A percentile compares a stretch with the other conserved stretches of the same genome.
Evolutionary conservation across 2,113 vertebrate species (phyloP).

Genomic region (Heloderma charlesbogerti): DNA sequence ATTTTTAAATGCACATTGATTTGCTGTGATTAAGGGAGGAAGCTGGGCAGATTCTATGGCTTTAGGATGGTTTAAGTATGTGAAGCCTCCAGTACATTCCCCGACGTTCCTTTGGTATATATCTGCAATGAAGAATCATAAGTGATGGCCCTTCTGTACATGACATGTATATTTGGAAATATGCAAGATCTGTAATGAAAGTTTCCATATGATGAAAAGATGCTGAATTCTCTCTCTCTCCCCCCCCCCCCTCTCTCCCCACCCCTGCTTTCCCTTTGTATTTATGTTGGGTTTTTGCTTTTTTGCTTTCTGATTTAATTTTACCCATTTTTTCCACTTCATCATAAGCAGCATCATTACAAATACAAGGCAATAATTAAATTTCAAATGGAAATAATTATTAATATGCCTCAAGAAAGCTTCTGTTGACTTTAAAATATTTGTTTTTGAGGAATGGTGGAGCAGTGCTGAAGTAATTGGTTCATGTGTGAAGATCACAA

Average conservation of each 20-base stretch:
- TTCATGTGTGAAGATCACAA: slow-evolving; percentile 49
- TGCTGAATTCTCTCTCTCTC: slow-evolving; percentile 59
- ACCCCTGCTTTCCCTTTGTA: too few species aligned
- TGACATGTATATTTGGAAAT: slow-evolving; percentile 45
- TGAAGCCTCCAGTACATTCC: slow-evolving; percentile 48
- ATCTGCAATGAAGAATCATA: slow-evolving; percentile 22
- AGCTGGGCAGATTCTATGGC: not conserved
- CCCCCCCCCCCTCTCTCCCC: not conserved
- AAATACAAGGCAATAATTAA: slow-evolving; percentile 52
- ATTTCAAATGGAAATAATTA: slow-evolving; percentile 56
- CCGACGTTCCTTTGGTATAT: slow-evolving; percentile 29
- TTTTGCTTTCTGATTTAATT: slow-evolving; percentile 39
- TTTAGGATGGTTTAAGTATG: slow-evolving; percentile 41
- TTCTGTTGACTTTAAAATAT: slow-evolving; percentile 58
- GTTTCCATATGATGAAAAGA: slow-evolving; percentile 36
- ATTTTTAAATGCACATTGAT: slow-evolving; percentile 32
- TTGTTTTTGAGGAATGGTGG: slow-evolving; percentile 13
- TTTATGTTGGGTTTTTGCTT: not conserved
- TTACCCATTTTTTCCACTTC: slow-evolving; percentile 33
- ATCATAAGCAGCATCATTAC: slow-evolving; percentile 20
- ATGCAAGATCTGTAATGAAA: slow-evolving; percentile 31
- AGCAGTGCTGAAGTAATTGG: slow-evolving; percentile 17
- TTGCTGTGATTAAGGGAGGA: not conserved
- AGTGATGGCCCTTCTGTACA: slow-evolving; percentile 22
- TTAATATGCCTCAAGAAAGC: slow-evolving; percentile 57